Base-by-base conservation (phyloP, 2,797 vertebrate genomes). In the Cossypha polioptera region DNA sequence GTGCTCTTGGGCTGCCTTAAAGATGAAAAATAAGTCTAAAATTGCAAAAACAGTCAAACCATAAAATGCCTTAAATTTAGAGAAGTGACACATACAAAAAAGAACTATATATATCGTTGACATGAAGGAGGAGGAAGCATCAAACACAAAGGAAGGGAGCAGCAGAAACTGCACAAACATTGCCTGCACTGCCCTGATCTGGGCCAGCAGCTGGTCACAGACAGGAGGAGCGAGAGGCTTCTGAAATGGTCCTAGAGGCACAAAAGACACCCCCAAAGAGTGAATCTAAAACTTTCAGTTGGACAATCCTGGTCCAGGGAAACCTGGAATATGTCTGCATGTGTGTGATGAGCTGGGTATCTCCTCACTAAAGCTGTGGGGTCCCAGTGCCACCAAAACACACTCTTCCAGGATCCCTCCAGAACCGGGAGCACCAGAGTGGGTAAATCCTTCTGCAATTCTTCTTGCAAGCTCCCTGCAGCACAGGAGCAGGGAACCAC, bases 141-240 rank as follows among this genome's bases (percentile, higher is more conserved):
- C 71, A 83, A 85, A 93, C 45, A 90, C 77, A 79, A 85, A 95
- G 94, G 90, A 89, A 96, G 86, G 66, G 92, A 92, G 78, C 77
- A 90, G 83, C 78, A 77, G 42, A 73, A 66, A 84, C 86, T 95
- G 90, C 50, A 90, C 74, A 94, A 93, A 90, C 80, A 86, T 2
- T 0, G 5, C 57, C 13, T 66, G 95, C 94, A 51, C 54, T 87
- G 73, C 72, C 57, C 50, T 35, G 65, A 61, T 66, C 66, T 71
- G 35, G 42, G 57, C 42, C 73, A 77, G 73, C 73, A 61, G 62
- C 54, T 68, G 18, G 8, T 24, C 3, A 13, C 5, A 20, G 24
- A 16, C 53, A 59, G 25, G 0, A 43, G 42, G 2, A 62, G 13
- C 7, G 29, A 38, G 21, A 78, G 21, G 45, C 68, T 74, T 1